Base-by-base conservation (phyloP, 2,113 vertebrate genomes). In the Eulemur macaco region DNA sequence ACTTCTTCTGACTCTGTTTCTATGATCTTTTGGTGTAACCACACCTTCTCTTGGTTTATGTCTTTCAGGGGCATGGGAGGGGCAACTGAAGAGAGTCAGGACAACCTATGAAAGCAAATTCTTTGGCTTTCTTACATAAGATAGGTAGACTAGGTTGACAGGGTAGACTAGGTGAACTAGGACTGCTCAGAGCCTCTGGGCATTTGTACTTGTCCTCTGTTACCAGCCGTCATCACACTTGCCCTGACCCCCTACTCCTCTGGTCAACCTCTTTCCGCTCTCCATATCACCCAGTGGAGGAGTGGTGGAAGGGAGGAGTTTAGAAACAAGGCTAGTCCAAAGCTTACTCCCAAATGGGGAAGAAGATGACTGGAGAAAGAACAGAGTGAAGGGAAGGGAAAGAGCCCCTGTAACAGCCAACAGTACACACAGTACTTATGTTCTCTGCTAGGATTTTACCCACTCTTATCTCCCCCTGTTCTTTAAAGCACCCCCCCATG, bases 1-100 rank as follows among this genome's bases (percentile, higher is more conserved):
- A 83, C 31, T 90, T 90, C 39, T 89, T 56, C 31, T 31, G 4
- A 85, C 82, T 86, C 91, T 9, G 88, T 66, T 42, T 84, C 50
- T 42, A 3, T 34, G 50, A 37, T 21, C 23, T 83, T 78, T 50
- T 27, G 1, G 13, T 27, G 5, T n/a, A 18, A 20, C 5, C 6
- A 63, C 8, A 84, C 2, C 31, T 66, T 8, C 4, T 80, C 39
- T 80, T 73, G 42, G 47, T 42, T 88, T 81, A 45, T 66, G 9
- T 90, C 42, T 91, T 91, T 71, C 54, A 77, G 20, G 23, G 21
- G 2, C 18, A 54, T 11, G 8, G 39, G 3, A 25, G 5, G 15
- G 4, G 31, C 34, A 42, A 34, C 11, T 15, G 15, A 68, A 86
- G 37, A 39, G 5, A 83, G 31, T 29, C 60, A 64, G 27, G 21